Base-by-base conservation (phyloP, 2,888 invertebrate species). In the Elysia crispata region DNA sequence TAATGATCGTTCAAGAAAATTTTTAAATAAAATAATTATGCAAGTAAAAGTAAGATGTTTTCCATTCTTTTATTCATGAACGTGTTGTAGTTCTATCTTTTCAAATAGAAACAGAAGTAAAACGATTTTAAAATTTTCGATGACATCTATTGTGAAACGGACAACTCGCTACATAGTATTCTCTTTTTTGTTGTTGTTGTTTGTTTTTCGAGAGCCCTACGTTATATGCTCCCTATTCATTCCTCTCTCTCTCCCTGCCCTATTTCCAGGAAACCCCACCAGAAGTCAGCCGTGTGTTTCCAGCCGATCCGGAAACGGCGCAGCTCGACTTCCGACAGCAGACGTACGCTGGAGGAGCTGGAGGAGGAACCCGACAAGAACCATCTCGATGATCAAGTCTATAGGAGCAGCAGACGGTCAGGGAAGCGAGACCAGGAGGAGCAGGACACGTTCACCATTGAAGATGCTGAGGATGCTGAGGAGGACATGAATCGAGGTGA, bases 261-360 rank as follows among this genome's bases (percentile, higher is more conserved):
- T 30, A 8, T 30, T 30, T 69, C 54, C 18, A 50, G 28, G 31
- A 30, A 64, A 3, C 33, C 49, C 50, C 33, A 57, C 60, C 23
- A 66, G 66, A 28, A 57, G 49, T 31, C 70, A 50, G n/a, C 69
- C 69, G 23, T 77, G 67, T 28, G 66, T 70, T 54, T 77, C 70
- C 33, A 33, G 66, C 49, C 57, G 60, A 33, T 77, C 70, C 49
- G 66, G 70, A 57, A 57, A 41, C 64, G 73, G 31, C 76, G 76
- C 33, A 72, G 79, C 23, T 76, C 82, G 15, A 80, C 66, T 20
- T 79, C 75, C 28, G 72, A 72, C 75, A 79, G 79, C 28, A 67
- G 79, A 30, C n/a, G 75, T 41, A 75, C 69, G 23, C 75, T 79
- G n/a, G 79, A 79, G 18, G 79, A 79, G 41, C 57, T 54, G 30